These are phyloP conservation scores for Schlechtendalia chinensis DNA, from an alignment of 1,140 invertebrate genomes.

Conservation along the genomic window DNA sequence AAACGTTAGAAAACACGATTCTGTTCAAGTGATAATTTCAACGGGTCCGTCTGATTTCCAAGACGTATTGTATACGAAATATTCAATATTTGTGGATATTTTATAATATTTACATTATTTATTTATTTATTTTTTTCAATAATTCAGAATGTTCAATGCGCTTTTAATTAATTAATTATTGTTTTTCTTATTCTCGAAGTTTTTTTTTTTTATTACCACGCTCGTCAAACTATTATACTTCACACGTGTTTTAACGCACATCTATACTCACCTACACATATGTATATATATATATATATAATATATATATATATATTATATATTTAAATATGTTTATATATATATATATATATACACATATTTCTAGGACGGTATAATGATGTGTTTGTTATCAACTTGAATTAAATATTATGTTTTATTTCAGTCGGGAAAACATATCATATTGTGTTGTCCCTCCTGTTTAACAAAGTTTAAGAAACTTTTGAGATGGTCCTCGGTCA, in stretches of 20 bases:
- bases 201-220: constrained; percentile 46
- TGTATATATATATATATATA: constrained; percentile 21
- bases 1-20: too few relatives aligned
- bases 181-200: constrained; percentile 51
- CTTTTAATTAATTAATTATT: constrained; percentile 52
- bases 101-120: constrained; percentile 39
- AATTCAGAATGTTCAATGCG: constrained; percentile 50
- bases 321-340: constrained; percentile 14
- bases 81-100: constrained; percentile 49
- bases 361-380: constrained; percentile 19
- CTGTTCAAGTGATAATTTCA: too few relatives aligned
- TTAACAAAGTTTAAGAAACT: constrained; percentile 74
- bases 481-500: constrained; percentile 93
- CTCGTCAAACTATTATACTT: constrained; percentile 46
- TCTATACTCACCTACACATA: constrained; percentile 12
- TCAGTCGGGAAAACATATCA: constrained; percentile 42
- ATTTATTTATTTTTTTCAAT: constrained; percentile 50
- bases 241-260: constrained; percentile 44
- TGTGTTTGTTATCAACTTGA: constrained; percentile 19
- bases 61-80: neutral
- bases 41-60: neutral
- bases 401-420: constrained; percentile 28
- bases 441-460: constrained; percentile 38
- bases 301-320: constrained; percentile 16
- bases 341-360: too few relatives aligned